These are phyloP conservation scores for Palaemon carinicauda DNA, from an alignment of 1,140 invertebrate species.

Conservation along the genomic window DNA sequence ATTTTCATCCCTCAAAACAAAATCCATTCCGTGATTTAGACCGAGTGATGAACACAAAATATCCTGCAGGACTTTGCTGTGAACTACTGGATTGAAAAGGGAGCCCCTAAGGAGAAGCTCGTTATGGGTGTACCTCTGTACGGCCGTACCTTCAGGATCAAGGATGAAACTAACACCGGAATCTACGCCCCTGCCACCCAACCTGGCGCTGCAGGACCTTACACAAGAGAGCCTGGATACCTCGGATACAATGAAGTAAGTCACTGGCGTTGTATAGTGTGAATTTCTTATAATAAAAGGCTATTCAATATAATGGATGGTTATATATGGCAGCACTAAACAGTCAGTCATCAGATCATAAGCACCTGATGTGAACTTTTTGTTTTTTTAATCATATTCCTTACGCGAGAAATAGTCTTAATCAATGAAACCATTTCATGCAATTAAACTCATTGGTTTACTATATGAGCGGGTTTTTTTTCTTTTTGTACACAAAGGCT, in stretches of 20 bases:
- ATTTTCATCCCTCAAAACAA: not conserved
- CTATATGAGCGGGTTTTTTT: no score
- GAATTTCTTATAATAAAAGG: not conserved
- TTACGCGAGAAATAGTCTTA: no score
- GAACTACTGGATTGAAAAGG: constrained; percentile 72
- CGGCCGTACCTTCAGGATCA: constrained; percentile 72
- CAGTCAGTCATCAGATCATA: no score
- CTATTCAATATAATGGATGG: not conserved
- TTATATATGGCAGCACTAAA: no score
- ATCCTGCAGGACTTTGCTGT: constrained; percentile 68
- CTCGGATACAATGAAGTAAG: constrained; percentile 83
- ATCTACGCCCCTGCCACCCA: constrained; percentile 71
- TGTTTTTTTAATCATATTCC: no score
- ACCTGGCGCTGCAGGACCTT: constrained; percentile 75
- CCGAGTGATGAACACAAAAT: no score
- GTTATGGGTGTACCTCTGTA: constrained; percentile 74
- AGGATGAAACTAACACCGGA: constrained; percentile 65
- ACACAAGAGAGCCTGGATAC: constrained; percentile 80
- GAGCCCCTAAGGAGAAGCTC: constrained; percentile 71
- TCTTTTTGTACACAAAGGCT: not conserved
- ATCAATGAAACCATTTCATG: no score
- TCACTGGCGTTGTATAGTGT: no score
- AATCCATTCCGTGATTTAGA: not conserved
- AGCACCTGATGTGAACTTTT: no score
- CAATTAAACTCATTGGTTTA: no score